Percentiles rank a stretch among this genome's conserved stretches.
Evolutionary conservation across 2,113 vertebrate species (phyloP).

Genomic region (Upupa epops): DNA sequence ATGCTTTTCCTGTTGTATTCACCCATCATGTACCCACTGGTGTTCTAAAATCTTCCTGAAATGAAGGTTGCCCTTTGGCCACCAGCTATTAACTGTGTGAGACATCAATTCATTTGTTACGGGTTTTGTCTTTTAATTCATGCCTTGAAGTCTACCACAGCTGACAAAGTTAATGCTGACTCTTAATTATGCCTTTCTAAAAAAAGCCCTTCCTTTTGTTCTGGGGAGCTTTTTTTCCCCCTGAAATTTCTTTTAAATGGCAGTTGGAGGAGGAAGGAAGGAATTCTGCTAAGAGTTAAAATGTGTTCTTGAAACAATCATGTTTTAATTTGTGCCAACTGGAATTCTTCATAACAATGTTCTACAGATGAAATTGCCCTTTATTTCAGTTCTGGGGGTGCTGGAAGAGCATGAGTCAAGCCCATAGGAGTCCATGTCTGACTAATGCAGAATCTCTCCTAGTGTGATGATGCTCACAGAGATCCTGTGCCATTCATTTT

Average conservation of each 20-base stretch:
- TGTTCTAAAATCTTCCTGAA: background rate
- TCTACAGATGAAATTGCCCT: background rate
- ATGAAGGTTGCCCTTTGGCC: background rate
- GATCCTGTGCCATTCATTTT: background rate
- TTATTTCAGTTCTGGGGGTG: background rate
- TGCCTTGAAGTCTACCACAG: background rate
- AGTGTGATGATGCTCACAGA: background rate
- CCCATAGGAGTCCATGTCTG: background rate
- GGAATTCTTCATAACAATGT: background rate
- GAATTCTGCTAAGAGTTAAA: slow-evolving; percentile 2
- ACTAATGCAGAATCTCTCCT: background rate
- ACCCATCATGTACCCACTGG: background rate
- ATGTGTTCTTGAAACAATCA: background rate
- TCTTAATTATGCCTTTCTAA: background rate
- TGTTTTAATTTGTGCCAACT: background rate
- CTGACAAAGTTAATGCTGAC: background rate
- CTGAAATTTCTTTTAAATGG: background rate
- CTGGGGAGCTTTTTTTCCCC: too few species aligned
- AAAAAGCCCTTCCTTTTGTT: background rate
- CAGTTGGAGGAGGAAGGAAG: background rate
- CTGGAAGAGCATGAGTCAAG: background rate
- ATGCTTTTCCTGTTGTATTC: background rate
- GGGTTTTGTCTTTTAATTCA: background rate
- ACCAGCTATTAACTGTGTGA: background rate
- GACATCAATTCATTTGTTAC: background rate